Evolutionary conservation across 2,113 vertebrate genomes (phyloP).

Genomic region (Patagioenas fasciata): DNA sequence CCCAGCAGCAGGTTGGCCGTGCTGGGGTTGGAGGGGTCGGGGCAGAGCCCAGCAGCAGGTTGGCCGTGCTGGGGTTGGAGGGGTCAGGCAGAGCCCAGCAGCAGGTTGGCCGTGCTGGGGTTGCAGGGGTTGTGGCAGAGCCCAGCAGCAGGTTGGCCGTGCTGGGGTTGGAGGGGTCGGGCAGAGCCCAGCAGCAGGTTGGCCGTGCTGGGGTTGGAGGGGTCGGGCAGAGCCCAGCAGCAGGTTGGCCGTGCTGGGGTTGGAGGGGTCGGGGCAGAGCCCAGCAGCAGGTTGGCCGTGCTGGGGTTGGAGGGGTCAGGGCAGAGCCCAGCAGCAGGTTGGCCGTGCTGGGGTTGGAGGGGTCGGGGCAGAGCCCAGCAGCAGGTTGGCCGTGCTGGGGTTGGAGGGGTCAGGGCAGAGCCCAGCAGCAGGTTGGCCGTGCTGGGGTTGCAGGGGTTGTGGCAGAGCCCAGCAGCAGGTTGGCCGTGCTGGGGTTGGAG

Average conservation of each 20-base stretch:
- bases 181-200: no score
- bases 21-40: not conserved
- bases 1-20: fast-evolving
- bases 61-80: not conserved
- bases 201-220: not conserved
- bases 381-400: fast-evolving
- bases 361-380: fast-evolving
- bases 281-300: fast-evolving
- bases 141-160: fast-evolving
- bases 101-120: fast-evolving
- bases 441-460: not conserved
- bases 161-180: not conserved
- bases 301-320: no score
- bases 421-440: fast-evolving
- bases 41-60: no score
- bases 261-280: not conserved
- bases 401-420: not conserved
- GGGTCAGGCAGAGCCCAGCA: not conserved
- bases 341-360: not conserved
- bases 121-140: not conserved
- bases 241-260: fast-evolving
- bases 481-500: not conserved
- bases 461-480: no score
- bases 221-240: not conserved
- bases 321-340: no score